These are phyloP conservation scores for Chelonoidis abingdonii DNA, from an alignment of 2,113 vertebrate species.

Conservation along the genomic window DNA sequence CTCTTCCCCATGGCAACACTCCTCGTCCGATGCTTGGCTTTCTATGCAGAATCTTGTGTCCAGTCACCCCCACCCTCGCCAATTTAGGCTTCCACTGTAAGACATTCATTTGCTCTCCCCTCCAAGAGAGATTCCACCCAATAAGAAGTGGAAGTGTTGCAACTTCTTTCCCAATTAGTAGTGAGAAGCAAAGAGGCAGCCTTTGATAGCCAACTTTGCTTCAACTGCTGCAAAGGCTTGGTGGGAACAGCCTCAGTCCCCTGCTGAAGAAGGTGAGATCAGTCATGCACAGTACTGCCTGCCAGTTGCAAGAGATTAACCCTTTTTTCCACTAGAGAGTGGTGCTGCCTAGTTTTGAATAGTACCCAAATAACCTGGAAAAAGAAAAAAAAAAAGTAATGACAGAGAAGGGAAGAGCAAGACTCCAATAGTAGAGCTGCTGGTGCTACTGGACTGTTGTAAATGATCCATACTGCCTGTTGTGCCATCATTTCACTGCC, in stretches of 20 bases:
- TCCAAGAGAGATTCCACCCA: background rate
- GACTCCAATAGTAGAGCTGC: too few relatives aligned
- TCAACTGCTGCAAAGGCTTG: background rate
- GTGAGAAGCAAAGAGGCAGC: background rate
- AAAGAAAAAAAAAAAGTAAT: background rate
- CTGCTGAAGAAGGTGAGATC: background rate
- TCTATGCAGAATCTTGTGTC: background rate
- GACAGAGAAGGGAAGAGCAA: background rate
- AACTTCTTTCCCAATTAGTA: background rate
- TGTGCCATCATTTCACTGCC: background rate
- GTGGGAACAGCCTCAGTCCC: background rate
- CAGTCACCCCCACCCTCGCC: too few relatives aligned
- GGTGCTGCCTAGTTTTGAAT: background rate
- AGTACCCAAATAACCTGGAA: background rate
- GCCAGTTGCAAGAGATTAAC: background rate
- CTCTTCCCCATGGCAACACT: background rate
- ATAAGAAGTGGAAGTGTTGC: background rate
- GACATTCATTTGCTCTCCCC: background rate
- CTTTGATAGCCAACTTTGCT: background rate
- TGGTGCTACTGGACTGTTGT: too few relatives aligned
- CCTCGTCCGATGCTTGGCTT: background rate
- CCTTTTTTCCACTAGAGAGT: background rate
- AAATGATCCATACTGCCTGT: too few relatives aligned
- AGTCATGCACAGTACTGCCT: background rate
- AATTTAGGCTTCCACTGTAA: background rate